Percentiles rank a stretch among this genome's conserved stretches.
These are phyloP conservation scores for Mastacembelus armatus DNA, from an alignment of 2,797 vertebrate genomes.

Conservation along the genomic window DNA sequence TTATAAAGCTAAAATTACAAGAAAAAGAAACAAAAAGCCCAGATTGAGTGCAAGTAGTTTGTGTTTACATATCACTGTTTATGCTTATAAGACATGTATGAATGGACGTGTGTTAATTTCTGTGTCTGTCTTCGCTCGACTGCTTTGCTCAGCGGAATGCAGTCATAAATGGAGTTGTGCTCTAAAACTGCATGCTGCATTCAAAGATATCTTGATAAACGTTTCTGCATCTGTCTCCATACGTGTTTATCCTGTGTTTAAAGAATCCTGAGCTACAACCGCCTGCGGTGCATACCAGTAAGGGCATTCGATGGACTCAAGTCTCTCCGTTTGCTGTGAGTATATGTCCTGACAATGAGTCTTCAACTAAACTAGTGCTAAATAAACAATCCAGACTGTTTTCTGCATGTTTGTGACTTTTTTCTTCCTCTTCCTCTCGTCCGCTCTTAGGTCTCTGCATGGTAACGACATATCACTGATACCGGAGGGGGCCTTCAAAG, in stretches of 20 bases:
- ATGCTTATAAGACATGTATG: conserved; percentile 1
- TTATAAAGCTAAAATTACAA: neutral
- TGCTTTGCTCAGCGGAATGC: conserved; percentile 27
- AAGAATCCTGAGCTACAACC: conserved; percentile 99
- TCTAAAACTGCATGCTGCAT: conserved; percentile 15
- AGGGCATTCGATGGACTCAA: conserved; percentile 94
- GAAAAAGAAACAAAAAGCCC: neutral
- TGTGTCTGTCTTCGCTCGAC: conserved; percentile 22
- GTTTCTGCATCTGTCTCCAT: conserved; percentile 17
- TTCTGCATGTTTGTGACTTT: conserved; percentile 4
- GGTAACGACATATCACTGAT: conserved; percentile 97
- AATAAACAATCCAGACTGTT: conserved; percentile 8
- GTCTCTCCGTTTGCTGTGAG: conserved; percentile 95
- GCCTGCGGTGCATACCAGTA: conserved; percentile 93
- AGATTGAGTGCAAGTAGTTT: neutral
- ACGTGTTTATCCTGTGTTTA: conserved; percentile 50
- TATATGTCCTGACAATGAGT: conserved; percentile 42
- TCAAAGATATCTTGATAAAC: conserved; percentile 1
- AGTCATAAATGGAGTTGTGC: conserved; percentile 5
- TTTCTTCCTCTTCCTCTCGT: conserved; percentile 16
- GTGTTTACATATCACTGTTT: neutral
- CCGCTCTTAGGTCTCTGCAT: conserved; percentile 90
- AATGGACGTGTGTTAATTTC: conserved; percentile 12
- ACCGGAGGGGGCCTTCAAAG: conserved; percentile 96
- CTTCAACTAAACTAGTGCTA: conserved; percentile 1